Percentiles rank a stretch among this genome's conserved stretches.
phyloP scores from a whole-genome alignment of 2,888 invertebrate species.

The Rhingia rostrata region DNA sequence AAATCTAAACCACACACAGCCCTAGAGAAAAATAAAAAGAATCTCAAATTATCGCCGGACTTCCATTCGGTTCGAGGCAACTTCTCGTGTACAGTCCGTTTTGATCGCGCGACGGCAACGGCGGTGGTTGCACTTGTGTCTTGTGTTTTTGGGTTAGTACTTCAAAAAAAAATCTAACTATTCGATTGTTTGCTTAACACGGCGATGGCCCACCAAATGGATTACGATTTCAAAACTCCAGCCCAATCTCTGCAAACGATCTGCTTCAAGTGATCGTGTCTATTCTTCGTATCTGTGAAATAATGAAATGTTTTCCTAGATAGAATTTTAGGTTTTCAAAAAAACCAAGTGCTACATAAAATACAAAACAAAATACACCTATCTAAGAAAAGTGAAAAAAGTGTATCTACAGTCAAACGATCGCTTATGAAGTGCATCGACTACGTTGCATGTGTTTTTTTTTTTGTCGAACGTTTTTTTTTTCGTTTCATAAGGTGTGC shows the following conservation, averaged over 20 bases:
- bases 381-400: constrained; percentile 44
- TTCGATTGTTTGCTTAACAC: not conserved
- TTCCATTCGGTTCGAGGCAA: constrained; percentile 62
- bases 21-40: constrained; percentile 51
- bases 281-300: constrained; percentile 1
- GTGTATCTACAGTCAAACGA: constrained; percentile 38
- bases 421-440: constrained; percentile 56
- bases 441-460: constrained; percentile 41
- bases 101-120: constrained; percentile 69
- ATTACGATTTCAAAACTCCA: constrained; percentile 32
- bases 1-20: constrained; percentile 29
- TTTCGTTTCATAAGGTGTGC: not conserved
- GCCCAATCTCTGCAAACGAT: constrained; percentile 46
- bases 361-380: not conserved
- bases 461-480: not conserved
- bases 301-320: constrained; percentile 22
- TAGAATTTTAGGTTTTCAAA: constrained; percentile 1
- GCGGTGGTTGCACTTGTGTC: constrained; percentile 66
- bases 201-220: constrained; percentile 15
- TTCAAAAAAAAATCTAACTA: not conserved
- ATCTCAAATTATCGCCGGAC: constrained; percentile 62
- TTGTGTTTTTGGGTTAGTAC: constrained; percentile 61
- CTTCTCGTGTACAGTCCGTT: constrained; percentile 70
- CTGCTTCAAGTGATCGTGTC: constrained; percentile 38
- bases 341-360: constrained; percentile 3